phyloP scores from a whole-genome alignment of 2,797 vertebrate genomes.

The Rhodeus uyekii region DNA sequence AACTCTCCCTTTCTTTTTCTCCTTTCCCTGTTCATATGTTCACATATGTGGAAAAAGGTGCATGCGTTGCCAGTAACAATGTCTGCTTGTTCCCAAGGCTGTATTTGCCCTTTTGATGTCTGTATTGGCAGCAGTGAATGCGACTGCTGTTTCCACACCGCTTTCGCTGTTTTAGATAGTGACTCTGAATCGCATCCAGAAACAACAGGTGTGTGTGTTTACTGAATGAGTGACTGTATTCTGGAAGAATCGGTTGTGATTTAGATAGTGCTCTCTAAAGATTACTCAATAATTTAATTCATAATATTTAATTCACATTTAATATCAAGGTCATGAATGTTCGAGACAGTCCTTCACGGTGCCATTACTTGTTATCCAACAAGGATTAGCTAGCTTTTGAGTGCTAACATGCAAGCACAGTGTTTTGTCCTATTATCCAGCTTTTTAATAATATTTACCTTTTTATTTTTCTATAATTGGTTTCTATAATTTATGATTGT shows the following conservation, averaged over 20 bases:
- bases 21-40: slow-evolving; percentile 16
- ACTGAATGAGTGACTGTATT: not conserved
- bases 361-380: not conserved
- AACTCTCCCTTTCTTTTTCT: slow-evolving; percentile 16
- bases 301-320: too few relatives aligned
- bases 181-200: slow-evolving; percentile 11
- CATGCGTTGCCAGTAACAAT: slow-evolving; percentile 21
- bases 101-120: slow-evolving; percentile 44
- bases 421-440: not conserved
- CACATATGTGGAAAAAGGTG: slow-evolving; percentile 6
- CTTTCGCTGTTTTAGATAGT: slow-evolving; percentile 8
- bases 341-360: not conserved
- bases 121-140: slow-evolving; percentile 5
- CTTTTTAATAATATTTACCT: not conserved
- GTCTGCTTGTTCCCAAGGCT: slow-evolving; percentile 13
- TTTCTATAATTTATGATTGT: not conserved
- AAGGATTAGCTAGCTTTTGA: not conserved
- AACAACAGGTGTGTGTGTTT: slow-evolving; percentile 41
- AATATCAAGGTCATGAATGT: not conserved
- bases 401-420: not conserved
- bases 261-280: not conserved
- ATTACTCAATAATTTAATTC: not conserved
- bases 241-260: not conserved
- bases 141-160: slow-evolving; percentile 20
- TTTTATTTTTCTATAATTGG: not conserved